phyloP scores from a whole-genome alignment of 2,888 invertebrate genomes.

The Rhagonycha lutea region DNA sequence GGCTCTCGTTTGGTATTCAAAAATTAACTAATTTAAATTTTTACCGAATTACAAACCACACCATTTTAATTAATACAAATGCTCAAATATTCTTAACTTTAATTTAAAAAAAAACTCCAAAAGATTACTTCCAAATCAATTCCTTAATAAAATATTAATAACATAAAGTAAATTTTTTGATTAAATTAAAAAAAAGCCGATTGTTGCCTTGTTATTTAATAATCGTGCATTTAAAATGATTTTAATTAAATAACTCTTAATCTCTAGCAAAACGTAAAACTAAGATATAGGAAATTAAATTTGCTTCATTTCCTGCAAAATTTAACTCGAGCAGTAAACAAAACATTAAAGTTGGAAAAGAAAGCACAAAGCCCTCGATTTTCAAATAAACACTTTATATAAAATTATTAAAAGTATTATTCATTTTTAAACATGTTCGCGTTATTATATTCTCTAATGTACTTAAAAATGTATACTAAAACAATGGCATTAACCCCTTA shows the following conservation, averaged over 20 bases:
- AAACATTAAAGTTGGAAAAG: conserved; percentile 1
- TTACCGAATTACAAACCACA: neutral
- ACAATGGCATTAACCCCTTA: neutral
- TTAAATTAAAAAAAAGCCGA: neutral
- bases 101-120: neutral
- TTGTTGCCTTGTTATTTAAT: neutral
- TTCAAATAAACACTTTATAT: neutral
- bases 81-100: neutral
- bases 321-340: conserved; percentile 4
- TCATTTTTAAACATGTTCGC: neutral
- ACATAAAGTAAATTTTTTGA: neutral
- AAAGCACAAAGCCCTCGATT: neutral
- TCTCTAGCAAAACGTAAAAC: conserved; percentile 5
- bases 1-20: neutral
- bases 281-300: conserved; percentile 19
- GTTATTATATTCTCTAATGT: neutral
- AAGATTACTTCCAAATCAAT: neutral
- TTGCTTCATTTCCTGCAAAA: conserved; percentile 13
- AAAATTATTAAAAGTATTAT: neutral
- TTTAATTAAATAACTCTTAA: neutral
- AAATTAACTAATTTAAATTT: neutral
- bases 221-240: neutral
- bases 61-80: neutral
- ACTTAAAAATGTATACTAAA: neutral
- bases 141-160: neutral